Evolutionary conservation across 1,140 invertebrate species (phyloP).

Genomic region (Pseudomyrmex dendroicus): DNA sequence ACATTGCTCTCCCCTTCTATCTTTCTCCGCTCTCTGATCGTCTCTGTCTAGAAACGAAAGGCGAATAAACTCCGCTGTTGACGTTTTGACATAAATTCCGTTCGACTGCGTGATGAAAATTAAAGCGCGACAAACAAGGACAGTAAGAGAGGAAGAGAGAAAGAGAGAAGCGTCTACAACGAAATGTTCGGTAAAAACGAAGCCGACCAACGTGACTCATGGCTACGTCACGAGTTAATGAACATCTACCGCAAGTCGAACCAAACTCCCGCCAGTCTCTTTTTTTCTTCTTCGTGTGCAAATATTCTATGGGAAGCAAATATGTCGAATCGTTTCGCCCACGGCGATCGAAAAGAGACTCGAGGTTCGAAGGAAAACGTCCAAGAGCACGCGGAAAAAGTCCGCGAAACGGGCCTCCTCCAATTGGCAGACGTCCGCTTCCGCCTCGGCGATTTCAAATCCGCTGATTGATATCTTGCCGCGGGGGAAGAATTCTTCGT

Average conservation of each 20-base stretch:
- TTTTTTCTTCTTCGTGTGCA: neutral
- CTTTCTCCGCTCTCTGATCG: neutral
- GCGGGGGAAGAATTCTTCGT: conserved; percentile 8
- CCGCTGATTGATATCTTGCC: conserved; percentile 46
- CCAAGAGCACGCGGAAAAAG: conserved; percentile 41
- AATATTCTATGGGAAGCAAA: conserved; percentile 48
- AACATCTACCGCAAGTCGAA: conserved; percentile 42
- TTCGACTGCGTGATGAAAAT: conserved; percentile 44
- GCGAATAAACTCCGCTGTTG: conserved; percentile 17
- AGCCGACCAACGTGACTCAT: conserved; percentile 21
- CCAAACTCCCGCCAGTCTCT: neutral
- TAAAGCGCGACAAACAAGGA: conserved; percentile 35
- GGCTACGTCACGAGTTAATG: conserved; percentile 53
- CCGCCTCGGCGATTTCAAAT: conserved; percentile 58
- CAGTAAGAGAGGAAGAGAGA: neutral
- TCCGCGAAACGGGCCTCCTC: conserved; percentile 51
- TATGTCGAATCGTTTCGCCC: conserved; percentile 61
- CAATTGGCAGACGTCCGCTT: conserved; percentile 60
- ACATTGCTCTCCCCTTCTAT: neutral
- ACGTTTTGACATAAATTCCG: conserved; percentile 46
- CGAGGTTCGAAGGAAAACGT: conserved; percentile 57
- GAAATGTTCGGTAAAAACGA: conserved; percentile 27
- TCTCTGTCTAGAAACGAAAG: conserved; percentile 26
- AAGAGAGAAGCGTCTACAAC: conserved; percentile 7
- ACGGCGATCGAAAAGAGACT: conserved; percentile 50